These are phyloP conservation scores for Molossus molossus DNA, from an alignment of 2,797 vertebrate species.

Conservation along the genomic window DNA sequence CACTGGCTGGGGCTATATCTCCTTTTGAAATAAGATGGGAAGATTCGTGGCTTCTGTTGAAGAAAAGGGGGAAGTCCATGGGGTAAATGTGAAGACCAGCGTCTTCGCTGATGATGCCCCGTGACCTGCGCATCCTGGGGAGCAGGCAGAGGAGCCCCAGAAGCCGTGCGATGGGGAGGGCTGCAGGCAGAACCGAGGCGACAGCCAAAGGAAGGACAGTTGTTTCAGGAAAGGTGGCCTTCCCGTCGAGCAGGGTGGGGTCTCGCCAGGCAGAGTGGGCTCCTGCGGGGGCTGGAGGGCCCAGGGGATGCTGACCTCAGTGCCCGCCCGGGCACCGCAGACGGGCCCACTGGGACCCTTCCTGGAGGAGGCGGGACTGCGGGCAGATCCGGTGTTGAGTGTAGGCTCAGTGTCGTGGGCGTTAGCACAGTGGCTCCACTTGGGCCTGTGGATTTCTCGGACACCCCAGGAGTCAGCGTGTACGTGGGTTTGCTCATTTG, in stretches of 20 bases:
- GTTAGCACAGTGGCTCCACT: too few relatives aligned
- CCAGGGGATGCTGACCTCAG: neutral
- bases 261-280: neutral
- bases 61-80: neutral
- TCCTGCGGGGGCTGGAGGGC: neutral
- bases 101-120: too few relatives aligned
- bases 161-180: too few relatives aligned
- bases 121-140: neutral
- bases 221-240: neutral
- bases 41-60: neutral
- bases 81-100: too few relatives aligned
- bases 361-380: too few relatives aligned
- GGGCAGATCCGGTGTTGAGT: too few relatives aligned
- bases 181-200: neutral
- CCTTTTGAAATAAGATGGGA: neutral
- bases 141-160: neutral
- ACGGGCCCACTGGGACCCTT: too few relatives aligned
- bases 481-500: neutral
- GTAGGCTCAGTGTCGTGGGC: neutral
- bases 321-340: too few relatives aligned
- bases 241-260: neutral
- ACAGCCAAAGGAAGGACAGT: neutral
- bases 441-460: neutral
- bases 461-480: neutral
- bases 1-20: neutral